Evolutionary conservation across 2,113 vertebrate genomes (phyloP).

Genomic region (Synodontis membranacea): DNA sequence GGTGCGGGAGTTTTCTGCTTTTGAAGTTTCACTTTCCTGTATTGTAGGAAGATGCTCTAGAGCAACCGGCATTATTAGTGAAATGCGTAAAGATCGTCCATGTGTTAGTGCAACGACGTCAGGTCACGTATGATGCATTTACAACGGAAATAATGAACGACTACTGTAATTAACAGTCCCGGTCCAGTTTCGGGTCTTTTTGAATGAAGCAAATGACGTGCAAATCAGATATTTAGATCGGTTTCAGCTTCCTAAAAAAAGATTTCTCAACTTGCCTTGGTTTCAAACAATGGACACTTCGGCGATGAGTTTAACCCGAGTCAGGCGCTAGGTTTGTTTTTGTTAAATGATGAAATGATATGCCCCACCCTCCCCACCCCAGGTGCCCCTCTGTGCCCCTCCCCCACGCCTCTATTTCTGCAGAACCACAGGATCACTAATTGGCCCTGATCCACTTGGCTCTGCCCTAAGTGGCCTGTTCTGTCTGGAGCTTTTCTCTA

Average conservation of each 20-base stretch:
- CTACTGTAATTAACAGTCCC: neutral
- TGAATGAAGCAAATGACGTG: neutral
- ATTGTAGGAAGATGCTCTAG: neutral
- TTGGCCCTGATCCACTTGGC: conserved; percentile 51
- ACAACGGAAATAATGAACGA: neutral
- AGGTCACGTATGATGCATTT: too few relatives aligned
- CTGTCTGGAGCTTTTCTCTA: conserved; percentile 50
- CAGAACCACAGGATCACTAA: conserved; percentile 45
- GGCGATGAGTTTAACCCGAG: neutral
- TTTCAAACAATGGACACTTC: neutral
- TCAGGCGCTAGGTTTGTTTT: neutral
- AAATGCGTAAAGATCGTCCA: neutral
- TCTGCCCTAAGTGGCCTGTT: conserved; percentile 53
- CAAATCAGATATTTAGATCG: neutral
- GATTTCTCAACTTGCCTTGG: neutral
- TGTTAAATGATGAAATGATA: neutral
- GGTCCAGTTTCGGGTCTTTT: neutral
- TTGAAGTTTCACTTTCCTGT: too few relatives aligned
- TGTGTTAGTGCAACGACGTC: neutral
- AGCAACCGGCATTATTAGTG: neutral
- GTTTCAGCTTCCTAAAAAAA: neutral
- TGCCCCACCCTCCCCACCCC: neutral
- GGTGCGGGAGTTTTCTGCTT: too few relatives aligned
- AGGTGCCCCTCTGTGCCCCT: neutral
- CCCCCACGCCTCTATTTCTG: conserved; percentile 11